Conservation (phyloP, 1,140 invertebrate genomes). For the Wiebesia pumilae region DNA sequence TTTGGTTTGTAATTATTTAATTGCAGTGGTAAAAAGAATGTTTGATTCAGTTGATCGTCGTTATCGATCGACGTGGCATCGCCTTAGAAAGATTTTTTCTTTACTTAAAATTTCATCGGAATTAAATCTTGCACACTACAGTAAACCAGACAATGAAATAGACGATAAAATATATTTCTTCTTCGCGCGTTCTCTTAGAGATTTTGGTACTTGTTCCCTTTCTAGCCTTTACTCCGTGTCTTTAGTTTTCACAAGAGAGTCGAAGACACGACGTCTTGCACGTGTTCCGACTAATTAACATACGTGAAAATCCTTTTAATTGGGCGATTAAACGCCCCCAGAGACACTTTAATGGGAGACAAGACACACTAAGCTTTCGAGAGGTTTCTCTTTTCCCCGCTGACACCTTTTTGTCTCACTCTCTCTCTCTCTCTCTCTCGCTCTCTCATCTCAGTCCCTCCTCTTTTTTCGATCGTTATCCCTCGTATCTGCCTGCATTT, state of each 20-base stretch:
- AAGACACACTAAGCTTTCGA: constrained; percentile 57
- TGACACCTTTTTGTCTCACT: constrained; percentile 40
- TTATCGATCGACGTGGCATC: not conserved
- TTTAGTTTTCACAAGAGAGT: constrained; percentile 11
- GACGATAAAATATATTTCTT: not conserved
- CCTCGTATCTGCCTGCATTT: not conserved
- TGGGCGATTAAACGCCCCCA: constrained; percentile 65
- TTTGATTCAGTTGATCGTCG: not conserved
- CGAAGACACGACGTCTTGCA: constrained; percentile 64
- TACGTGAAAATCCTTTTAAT: constrained; percentile 70
- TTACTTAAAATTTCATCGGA: not conserved
- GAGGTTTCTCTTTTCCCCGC: constrained; percentile 55
- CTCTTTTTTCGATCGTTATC: constrained; percentile 48
- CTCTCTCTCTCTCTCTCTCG: constrained; percentile 49
- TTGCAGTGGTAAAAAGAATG: not conserved
- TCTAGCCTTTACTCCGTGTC: not conserved
- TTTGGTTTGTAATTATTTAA: not conserved
- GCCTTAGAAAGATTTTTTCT: not conserved
- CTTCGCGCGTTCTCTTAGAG: not conserved
- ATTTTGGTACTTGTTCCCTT: not conserved
- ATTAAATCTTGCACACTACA: not conserved
- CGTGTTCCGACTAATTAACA: constrained; percentile 72
- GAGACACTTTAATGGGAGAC: constrained; percentile 56
- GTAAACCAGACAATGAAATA: not conserved
- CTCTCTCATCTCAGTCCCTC: constrained; percentile 42